Percentiles rank a stretch among this genome's conserved stretches.
Conservation (phyloP, 2,113 vertebrate species). For the Ailuropoda melanoleuca region DNA sequence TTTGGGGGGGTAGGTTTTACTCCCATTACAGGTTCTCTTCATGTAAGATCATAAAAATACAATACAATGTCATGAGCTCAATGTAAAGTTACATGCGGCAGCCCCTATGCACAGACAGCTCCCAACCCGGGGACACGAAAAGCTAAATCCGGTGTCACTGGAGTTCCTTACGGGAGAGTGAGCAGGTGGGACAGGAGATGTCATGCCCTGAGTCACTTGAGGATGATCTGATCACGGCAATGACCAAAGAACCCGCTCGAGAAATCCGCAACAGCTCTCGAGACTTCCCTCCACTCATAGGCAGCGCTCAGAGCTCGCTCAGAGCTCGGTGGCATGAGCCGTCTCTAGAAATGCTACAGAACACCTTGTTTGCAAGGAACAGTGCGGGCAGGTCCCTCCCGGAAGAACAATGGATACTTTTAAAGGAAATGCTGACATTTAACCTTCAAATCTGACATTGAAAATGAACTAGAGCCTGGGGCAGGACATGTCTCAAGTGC, state of each 20-base stretch:
- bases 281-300: background rate
- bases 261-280: rapidly evolving
- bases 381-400: background rate
- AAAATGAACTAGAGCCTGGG: background rate
- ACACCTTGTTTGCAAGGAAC: background rate
- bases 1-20: slow-evolving; percentile 40
- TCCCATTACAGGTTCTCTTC: slow-evolving; percentile 56
- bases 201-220: rapidly evolving
- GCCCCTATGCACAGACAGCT: rapidly evolving
- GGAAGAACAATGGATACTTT: background rate
- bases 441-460: background rate
- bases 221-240: background rate
- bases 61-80: background rate
- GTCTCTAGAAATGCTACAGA: rapidly evolving
- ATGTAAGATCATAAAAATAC: background rate
- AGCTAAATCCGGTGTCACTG: rapidly evolving
- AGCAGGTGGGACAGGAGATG: background rate
- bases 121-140: rapidly evolving
- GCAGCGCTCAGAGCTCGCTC: rapidly evolving
- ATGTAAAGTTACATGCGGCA: background rate
- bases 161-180: background rate
- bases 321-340: rapidly evolving
- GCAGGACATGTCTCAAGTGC: rapidly evolving
- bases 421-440: background rate
- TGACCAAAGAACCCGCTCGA: background rate